These are phyloP conservation scores for Trissolcus basalis DNA, from an alignment of 1,140 invertebrate species.

Conservation along the genomic window DNA sequence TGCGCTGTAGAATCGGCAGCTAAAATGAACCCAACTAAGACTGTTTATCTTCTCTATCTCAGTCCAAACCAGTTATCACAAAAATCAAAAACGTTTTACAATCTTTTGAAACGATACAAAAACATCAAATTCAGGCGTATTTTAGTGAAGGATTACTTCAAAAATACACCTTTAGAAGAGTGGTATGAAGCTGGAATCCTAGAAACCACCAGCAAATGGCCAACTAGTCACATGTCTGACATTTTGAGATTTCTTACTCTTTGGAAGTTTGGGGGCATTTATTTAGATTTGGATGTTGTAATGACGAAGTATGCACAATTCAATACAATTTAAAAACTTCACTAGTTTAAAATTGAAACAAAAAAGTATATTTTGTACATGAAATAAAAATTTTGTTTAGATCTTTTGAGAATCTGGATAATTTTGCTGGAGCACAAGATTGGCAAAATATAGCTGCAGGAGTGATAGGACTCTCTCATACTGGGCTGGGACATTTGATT, in stretches of 20 bases:
- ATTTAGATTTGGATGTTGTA: constrained; percentile 86
- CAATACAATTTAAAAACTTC: too few relatives aligned
- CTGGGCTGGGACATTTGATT: constrained; percentile 77
- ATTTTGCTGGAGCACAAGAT: constrained; percentile 82
- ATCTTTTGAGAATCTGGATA: constrained; percentile 78
- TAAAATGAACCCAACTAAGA: constrained; percentile 77
- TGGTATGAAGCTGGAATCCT: constrained; percentile 78
- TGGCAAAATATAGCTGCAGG: constrained; percentile 79
- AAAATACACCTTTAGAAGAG: constrained; percentile 79
- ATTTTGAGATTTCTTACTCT: constrained; percentile 83
- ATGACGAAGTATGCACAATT: constrained; percentile 75
- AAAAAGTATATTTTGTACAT: too few relatives aligned
- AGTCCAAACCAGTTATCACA: constrained; percentile 71
- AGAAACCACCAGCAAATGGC: constrained; percentile 75
- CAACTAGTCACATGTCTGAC: constrained; percentile 79
- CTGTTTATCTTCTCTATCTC: constrained; percentile 78
- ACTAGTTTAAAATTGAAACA: too few relatives aligned
- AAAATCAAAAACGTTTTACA: constrained; percentile 65
- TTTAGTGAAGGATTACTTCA: constrained; percentile 75
- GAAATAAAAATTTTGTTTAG: constrained; percentile 58
- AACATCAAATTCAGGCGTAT: constrained; percentile 78
- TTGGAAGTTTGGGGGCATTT: constrained; percentile 87
- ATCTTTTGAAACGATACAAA: constrained; percentile 75
- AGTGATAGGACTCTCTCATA: constrained; percentile 79
- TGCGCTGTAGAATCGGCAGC: constrained; percentile 83